Evolutionary conservation across 2,888 invertebrate species (phyloP).

Genomic region (Lasioglossum lativentre): DNA sequence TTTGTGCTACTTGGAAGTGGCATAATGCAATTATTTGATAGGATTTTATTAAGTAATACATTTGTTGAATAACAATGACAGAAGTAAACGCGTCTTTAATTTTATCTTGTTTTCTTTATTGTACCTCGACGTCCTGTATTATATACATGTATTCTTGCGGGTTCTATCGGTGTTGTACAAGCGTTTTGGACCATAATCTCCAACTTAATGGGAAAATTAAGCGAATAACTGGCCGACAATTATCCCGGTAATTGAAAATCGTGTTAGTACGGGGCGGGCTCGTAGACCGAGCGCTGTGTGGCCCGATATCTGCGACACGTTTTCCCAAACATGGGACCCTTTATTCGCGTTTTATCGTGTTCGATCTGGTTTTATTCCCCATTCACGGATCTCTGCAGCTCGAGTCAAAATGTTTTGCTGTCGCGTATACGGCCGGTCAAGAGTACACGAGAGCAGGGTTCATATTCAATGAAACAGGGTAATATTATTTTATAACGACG

Average conservation of each 20-base stretch:
- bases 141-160: not conserved
- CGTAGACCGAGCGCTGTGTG: not conserved
- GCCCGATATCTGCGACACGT: not conserved
- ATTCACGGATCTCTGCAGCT: not conserved
- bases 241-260: slow-evolving; percentile 8
- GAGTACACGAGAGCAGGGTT: not conserved
- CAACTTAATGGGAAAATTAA: slow-evolving; percentile 2
- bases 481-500: not conserved
- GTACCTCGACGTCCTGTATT: not conserved
- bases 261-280: not conserved
- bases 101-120: not conserved
- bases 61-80: not conserved
- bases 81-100: not conserved
- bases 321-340: not conserved
- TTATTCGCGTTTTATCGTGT: not conserved
- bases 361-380: slow-evolving; percentile 1
- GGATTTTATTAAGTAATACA: not conserved
- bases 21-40: not conserved
- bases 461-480: not conserved
- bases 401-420: not conserved
- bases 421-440: not conserved
- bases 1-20: not conserved
- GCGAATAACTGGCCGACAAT: slow-evolving; percentile 18
- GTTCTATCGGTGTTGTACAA: not conserved
- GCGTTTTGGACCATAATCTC: not conserved